Conservation (phyloP, 2,888 invertebrate species). For the Drosophila helvetica region DNA sequence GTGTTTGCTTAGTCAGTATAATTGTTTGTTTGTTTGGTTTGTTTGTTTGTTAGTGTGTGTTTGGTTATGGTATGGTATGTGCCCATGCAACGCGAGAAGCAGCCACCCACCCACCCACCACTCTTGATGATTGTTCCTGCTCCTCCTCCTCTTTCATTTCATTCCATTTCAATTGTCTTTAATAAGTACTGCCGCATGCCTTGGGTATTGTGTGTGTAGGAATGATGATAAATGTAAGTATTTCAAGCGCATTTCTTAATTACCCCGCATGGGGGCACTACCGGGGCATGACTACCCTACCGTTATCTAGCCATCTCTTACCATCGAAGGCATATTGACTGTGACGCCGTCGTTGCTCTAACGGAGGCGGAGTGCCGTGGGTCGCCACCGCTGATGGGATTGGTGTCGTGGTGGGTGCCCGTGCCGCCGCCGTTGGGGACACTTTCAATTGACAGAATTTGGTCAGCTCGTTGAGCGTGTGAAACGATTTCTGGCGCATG, state of each 20-base stretch:
- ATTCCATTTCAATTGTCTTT: conserved; percentile 37
- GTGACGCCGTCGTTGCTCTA: conserved; percentile 41
- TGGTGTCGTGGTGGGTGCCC: conserved; percentile 27
- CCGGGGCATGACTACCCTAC: conserved; percentile 13
- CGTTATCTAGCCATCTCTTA: conserved; percentile 62
- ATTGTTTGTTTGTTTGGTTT: conserved; percentile 22
- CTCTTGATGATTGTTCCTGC: conserved; percentile 8
- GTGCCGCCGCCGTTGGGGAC: conserved; percentile 36
- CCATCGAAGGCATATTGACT: conserved; percentile 71
- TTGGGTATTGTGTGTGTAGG: conserved; percentile 21
- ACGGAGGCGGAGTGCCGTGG: conserved; percentile 9
- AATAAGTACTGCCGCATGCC: conserved; percentile 10
- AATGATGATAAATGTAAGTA: conserved; percentile 31
- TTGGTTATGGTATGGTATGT: conserved; percentile 4
- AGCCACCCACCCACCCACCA: conserved; percentile 39
- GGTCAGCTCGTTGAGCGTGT: conserved; percentile 81
- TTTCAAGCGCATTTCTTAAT: conserved; percentile 29
- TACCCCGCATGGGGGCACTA: conserved; percentile 33
- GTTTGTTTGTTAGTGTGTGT: conserved; percentile 37
- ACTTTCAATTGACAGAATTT: conserved; percentile 77
- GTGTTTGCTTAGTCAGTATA: conserved; percentile 17
- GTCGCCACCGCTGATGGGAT: conserved; percentile 9
- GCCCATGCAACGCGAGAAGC: conserved; percentile 47
- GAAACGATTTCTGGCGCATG: conserved; percentile 83
- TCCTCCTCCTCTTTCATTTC: conserved; percentile 6